These are phyloP conservation scores for Archilochus colubris DNA, from an alignment of 2,113 vertebrate genomes.

Conservation along the genomic window DNA sequence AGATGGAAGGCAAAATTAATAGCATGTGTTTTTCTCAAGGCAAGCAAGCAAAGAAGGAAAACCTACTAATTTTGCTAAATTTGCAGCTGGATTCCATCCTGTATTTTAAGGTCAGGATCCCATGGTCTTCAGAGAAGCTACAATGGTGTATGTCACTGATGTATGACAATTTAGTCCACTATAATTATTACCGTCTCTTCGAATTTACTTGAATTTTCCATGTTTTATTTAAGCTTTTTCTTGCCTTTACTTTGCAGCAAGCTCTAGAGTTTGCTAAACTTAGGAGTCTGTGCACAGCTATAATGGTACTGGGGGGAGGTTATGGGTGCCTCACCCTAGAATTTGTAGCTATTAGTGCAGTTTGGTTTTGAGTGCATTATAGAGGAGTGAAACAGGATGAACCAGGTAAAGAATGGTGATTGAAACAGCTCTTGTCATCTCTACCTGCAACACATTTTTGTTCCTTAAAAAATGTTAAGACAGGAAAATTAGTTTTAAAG, in stretches of 20 bases:
- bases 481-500: background rate
- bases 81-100: constrained; percentile 22
- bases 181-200: background rate
- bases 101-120: constrained; percentile 1
- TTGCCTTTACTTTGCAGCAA: background rate
- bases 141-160: background rate
- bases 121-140: constrained; percentile 5
- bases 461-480: background rate
- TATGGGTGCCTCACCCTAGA: background rate
- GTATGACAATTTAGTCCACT: background rate
- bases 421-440: background rate
- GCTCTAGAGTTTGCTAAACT: background rate
- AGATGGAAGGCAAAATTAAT: constrained; percentile 26
- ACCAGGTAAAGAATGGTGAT: background rate
- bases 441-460: background rate
- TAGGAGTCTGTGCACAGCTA: background rate
- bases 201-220: background rate
- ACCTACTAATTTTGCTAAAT: constrained; percentile 22
- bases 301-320: background rate
- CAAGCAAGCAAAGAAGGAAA: constrained; percentile 24
- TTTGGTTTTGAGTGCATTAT: background rate
- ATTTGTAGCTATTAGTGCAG: background rate
- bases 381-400: background rate
- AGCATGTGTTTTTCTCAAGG: constrained; percentile 40
- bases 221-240: background rate